Percentiles rank a stretch among this genome's conserved stretches.
Evolutionary conservation across 2,797 vertebrate species (phyloP).

Genomic region (Pseudochirops corinnae): DNA sequence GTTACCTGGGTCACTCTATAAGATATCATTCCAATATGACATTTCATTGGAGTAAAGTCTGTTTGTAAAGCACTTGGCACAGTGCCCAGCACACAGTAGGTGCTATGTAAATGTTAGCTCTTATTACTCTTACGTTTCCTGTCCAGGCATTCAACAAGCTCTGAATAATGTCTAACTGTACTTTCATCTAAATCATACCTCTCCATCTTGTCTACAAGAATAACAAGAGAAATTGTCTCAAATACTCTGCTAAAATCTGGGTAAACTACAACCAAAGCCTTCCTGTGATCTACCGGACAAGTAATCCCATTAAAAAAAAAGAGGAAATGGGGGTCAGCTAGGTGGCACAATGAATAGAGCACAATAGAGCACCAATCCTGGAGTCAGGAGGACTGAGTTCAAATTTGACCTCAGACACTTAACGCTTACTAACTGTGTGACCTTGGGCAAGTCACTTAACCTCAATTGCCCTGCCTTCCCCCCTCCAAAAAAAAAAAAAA

Average conservation of each 20-base stretch:
- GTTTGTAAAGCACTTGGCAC: background rate
- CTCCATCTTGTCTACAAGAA: background rate
- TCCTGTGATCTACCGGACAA: background rate
- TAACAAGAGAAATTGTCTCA: background rate
- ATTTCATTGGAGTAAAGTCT: background rate
- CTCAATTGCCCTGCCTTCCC: no score
- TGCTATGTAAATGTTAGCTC: background rate
- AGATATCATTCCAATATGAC: background rate
- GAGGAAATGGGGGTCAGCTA: background rate
- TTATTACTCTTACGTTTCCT: background rate
- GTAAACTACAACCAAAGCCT: background rate
- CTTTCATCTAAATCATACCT: background rate
- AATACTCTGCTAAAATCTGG: background rate
- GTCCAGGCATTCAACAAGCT: background rate
- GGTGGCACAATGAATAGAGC: no score
- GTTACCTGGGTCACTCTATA: background rate
- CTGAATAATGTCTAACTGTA: background rate
- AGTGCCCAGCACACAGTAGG: background rate
- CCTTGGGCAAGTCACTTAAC: no score
- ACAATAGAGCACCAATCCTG: no score
- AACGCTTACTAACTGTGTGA: no score
- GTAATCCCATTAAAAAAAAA: background rate
- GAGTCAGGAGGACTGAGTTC: no score
- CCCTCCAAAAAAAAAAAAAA: background rate
- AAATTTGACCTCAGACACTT: no score